phyloP scores from a whole-genome alignment of 2,888 invertebrate species.

The Hyposoter didymator region DNA sequence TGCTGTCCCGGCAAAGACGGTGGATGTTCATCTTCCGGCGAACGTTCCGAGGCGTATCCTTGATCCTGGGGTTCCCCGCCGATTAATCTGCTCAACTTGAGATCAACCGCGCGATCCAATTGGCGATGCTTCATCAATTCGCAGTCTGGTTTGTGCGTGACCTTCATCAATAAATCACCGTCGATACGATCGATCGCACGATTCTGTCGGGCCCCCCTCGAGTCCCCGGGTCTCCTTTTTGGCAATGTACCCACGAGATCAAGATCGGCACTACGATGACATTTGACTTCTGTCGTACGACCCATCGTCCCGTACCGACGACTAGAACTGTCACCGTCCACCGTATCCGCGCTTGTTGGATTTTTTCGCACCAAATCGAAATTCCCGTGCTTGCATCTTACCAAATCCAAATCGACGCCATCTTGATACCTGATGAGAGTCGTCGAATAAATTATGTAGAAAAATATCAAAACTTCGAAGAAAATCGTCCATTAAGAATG shows the following conservation, averaged over 20 bases:
- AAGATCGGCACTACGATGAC: slow-evolving; percentile 76
- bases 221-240: slow-evolving; percentile 74
- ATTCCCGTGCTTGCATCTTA: slow-evolving; percentile 79
- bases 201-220: slow-evolving; percentile 59
- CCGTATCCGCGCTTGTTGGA: slow-evolving; percentile 73
- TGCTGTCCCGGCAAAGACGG: slow-evolving; percentile 87
- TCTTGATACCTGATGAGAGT: slow-evolving; percentile 77
- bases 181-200: slow-evolving; percentile 63
- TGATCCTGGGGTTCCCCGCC: slow-evolving; percentile 86
- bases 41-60: slow-evolving; percentile 91
- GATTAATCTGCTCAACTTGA: slow-evolving; percentile 78
- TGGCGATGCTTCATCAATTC: slow-evolving; percentile 79
- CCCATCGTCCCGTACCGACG: slow-evolving; percentile 70
- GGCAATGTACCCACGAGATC: slow-evolving; percentile 80
- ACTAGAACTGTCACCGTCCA: slow-evolving; percentile 71
- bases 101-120: slow-evolving; percentile 72
- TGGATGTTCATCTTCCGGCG: slow-evolving; percentile 91
- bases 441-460: not conserved
- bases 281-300: slow-evolving; percentile 68
- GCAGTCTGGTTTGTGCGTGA: slow-evolving; percentile 80
- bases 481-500: not conserved
- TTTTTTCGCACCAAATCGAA: slow-evolving; percentile 77
- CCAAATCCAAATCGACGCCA: slow-evolving; percentile 78
- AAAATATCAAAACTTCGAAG: not conserved
- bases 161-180: slow-evolving; percentile 75